Evolutionary conservation across 1,140 invertebrate genomes (phyloP).

Genomic region (Panagrolaimus sp.): DNA sequence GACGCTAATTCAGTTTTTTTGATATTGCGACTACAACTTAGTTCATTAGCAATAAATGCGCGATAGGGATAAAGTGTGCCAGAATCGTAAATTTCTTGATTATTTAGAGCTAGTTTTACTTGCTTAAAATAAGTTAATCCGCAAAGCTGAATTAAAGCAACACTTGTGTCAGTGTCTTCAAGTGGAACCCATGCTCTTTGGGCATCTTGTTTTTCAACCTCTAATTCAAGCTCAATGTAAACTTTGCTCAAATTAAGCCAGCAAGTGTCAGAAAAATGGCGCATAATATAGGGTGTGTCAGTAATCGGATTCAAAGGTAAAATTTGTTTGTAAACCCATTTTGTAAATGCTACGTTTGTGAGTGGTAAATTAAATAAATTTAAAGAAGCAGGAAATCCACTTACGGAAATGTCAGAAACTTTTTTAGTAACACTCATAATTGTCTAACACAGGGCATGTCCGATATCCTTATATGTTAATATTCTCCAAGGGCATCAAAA

Average conservation of each 20-base stretch:
- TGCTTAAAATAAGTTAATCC: not conserved
- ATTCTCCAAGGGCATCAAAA: not conserved
- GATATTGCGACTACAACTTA: not conserved
- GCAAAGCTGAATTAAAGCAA: not conserved
- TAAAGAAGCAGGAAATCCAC: not conserved
- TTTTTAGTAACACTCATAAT: not conserved
- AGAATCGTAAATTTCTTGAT: no score
- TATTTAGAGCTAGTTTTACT: not conserved
- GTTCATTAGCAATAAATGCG: not conserved
- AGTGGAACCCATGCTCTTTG: not conserved
- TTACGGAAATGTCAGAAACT: not conserved
- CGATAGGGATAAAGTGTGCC: not conserved
- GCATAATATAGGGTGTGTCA: not conserved
- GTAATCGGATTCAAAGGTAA: not conserved
- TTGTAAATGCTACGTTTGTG: not conserved
- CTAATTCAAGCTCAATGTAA: not conserved
- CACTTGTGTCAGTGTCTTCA: not conserved
- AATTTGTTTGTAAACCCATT: not conserved
- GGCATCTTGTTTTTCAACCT: not conserved
- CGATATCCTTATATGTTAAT: slow-evolving; percentile 3
- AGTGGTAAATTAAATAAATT: slow-evolving; percentile 4
- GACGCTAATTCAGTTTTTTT: not conserved
- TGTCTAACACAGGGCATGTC: not conserved
- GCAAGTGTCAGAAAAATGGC: not conserved
- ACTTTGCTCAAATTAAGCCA: not conserved